Evolutionary conservation across 2,888 invertebrate genomes (phyloP), one percentile per base, ranked within the genome.

Genomic region (Chymomyza amoena): DNA sequence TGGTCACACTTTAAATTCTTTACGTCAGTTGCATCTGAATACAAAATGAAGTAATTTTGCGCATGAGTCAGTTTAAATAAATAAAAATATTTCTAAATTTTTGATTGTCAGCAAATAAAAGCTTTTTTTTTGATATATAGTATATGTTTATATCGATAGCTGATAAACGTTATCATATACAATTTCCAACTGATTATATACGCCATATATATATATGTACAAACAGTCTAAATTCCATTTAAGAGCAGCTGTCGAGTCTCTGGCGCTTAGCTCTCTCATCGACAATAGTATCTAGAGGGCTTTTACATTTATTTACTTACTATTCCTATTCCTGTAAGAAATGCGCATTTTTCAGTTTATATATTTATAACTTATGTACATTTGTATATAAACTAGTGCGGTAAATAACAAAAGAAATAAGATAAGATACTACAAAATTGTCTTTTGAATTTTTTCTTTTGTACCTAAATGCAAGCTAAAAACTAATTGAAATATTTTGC

Each of bases 371-470:
- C 13, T 45, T 3, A 13, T 45, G 39, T 45, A 45, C 13, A 36
- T 3, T 45, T 45, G 39, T 45, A 45, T 45, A 36, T 36, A 36
- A 36, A 36, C 36, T 36, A 45, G 39, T 13, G 68, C 69, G 73
- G 71, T 67, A 72, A 72, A 59, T 70, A 72, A 69, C 70, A 74
- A 81, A 79, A 76, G 79, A 78, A 84, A 78, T 69, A 57, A 78
- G 78, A 83, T 83, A 83, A 83, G 83, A 83, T 84, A 79, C 71
- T 63, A 54, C 10, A 54, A 54, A 54, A 13, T 54, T 56, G 3
- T 61, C 0, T 18, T 50, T 65, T 62, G 61, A 60, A 56, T 68
- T 73, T 66, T 10, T 73, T 72, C 32, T 28, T 28, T 32, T 32
- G 6, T 9, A 32, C 32, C 32, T 32, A 32, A 51, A 6, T 56